These are phyloP conservation scores for Octopus sinensis DNA, from an alignment of 1,140 invertebrate genomes.

Conservation along the genomic window DNA sequence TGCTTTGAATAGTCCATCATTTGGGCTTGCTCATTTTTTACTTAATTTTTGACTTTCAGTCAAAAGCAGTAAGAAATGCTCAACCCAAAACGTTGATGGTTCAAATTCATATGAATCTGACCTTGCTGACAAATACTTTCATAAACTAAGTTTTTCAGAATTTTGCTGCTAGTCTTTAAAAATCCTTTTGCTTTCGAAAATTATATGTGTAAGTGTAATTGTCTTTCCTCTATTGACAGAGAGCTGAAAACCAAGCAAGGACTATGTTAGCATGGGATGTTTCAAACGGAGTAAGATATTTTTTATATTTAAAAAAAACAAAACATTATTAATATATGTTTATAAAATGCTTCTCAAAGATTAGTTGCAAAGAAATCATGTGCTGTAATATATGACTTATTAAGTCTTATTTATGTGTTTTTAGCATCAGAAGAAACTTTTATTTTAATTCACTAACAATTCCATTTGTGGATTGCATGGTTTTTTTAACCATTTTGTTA, in stretches of 20 bases:
- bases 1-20: too few species aligned
- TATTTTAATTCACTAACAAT: background rate
- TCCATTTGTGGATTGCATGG: background rate
- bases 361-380: background rate
- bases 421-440: background rate
- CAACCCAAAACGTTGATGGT: too few species aligned
- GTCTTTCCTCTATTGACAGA: constrained; percentile 37
- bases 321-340: background rate
- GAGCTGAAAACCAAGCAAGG: constrained; percentile 59
- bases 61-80: too few species aligned
- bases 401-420: background rate
- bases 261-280: constrained; percentile 70
- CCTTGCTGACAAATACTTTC: too few species aligned
- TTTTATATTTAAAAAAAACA: background rate
- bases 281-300: constrained; percentile 63
- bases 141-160: too few species aligned
- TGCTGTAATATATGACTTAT: background rate
- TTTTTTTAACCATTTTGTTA: too few species aligned
- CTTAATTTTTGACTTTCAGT: too few species aligned
- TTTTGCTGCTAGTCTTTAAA: too few species aligned
- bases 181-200: too few species aligned
- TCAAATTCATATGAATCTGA: too few species aligned
- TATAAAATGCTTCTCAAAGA: background rate
- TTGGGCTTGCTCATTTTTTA: too few species aligned
- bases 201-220: too few species aligned